A percentile compares a stretch with the other conserved stretches of the same genome.
phyloP scores from a whole-genome alignment of 2,113 vertebrate genomes.

The Leucosticte australis region DNA sequence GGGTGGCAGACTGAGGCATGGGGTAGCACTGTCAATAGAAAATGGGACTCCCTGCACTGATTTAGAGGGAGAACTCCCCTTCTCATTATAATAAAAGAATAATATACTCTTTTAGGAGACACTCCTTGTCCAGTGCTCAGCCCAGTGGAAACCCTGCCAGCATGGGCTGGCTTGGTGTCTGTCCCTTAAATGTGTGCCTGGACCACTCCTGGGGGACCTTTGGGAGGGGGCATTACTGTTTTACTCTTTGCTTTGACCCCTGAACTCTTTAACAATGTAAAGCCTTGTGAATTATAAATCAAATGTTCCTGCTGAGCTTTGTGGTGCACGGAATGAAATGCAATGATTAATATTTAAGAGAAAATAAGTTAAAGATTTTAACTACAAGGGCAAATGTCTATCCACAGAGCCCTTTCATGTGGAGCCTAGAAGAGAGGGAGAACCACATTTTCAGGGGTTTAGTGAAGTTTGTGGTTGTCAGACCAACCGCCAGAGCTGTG shows the following conservation, averaged over 20 bases:
- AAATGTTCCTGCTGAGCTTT: constrained; percentile 39
- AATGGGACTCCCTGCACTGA: not conserved
- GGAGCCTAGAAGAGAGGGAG: not conserved
- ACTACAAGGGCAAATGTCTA: constrained; percentile 17
- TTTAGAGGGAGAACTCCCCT: not conserved
- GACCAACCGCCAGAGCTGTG: not conserved
- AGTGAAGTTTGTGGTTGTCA: not conserved
- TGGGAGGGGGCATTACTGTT: not conserved
- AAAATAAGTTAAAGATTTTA: constrained; percentile 53
- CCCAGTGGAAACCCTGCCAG: not conserved
- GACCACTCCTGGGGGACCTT: not conserved
- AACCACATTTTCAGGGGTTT: not conserved
- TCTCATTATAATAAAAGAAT: not conserved
- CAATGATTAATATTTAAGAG: constrained; percentile 67
- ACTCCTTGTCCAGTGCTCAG: not conserved
- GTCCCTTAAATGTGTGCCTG: not conserved
- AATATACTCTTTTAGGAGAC: not conserved
- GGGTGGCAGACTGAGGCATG: not conserved
- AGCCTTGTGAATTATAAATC: constrained; percentile 34
- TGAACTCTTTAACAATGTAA: constrained; percentile 25
- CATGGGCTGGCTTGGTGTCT: not conserved
- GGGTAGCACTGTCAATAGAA: not conserved
- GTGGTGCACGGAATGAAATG: constrained; percentile 57
- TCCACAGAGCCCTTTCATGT: not conserved
- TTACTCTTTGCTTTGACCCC: not conserved